A percentile compares a stretch with the other conserved stretches of the same genome.
Evolutionary conservation across 2,113 vertebrate species (phyloP).

Genomic region (Fukomys damarensis): DNA sequence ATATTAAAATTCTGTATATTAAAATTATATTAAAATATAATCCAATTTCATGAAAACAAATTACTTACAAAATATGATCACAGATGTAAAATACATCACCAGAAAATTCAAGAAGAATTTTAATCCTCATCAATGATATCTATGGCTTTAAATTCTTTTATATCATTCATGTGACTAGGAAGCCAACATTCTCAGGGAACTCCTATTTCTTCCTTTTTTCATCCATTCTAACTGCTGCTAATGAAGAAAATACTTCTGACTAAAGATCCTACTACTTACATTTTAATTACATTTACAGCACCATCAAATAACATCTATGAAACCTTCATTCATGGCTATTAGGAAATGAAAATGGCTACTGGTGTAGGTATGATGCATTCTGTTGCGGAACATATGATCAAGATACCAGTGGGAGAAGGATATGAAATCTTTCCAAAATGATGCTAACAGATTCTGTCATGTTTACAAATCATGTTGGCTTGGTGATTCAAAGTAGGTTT

Average conservation of each 20-base stretch:
- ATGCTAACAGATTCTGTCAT: constrained; percentile 74
- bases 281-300: constrained; percentile 39
- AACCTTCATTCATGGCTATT: neutral
- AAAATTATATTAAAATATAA: neutral
- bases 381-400: constrained; percentile 35
- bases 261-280: constrained; percentile 28
- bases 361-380: constrained; percentile 44
- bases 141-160: neutral
- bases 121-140: neutral
- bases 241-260: neutral
- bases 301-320: neutral
- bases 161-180: neutral
- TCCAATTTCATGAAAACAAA: neutral
- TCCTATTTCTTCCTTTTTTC: neutral
- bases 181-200: neutral
- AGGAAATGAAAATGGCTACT: constrained; percentile 61
- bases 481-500: constrained; percentile 76
- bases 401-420: constrained; percentile 30
- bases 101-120: constrained; percentile 2
- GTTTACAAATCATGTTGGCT: constrained; percentile 81
- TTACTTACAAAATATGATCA: neutral
- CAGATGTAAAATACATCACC: neutral
- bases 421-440: constrained; percentile 75
- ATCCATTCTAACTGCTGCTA: constrained; percentile 8
- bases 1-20: neutral